Conservation (phyloP, 92 coral and sea anemone species). For the Siderastrea siderea region DNA sequence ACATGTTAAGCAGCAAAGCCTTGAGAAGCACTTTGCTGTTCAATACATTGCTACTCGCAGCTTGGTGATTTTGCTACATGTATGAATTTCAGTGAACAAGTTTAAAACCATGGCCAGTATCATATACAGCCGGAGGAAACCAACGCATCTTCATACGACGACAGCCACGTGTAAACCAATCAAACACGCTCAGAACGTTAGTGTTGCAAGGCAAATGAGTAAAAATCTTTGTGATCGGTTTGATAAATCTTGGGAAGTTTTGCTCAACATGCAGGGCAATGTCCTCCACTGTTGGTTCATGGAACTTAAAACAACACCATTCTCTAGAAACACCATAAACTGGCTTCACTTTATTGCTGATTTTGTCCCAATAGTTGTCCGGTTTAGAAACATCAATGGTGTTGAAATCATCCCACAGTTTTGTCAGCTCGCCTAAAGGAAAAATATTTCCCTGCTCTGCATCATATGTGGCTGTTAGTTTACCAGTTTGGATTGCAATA, state of each 20-base stretch:
- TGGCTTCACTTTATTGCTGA: constrained; percentile 79
- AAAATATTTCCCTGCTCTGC: constrained; percentile 83
- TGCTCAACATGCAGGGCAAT: constrained; percentile 93
- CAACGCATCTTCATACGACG: constrained; percentile 95
- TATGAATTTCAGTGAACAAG: constrained; percentile 60
- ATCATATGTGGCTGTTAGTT: constrained; percentile 71
- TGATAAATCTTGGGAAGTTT: constrained; percentile 92
- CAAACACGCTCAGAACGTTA: constrained; percentile 86
- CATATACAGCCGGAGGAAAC: constrained; percentile 94
- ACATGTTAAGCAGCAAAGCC: too few relatives aligned
- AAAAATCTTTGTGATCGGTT: constrained; percentile 93
- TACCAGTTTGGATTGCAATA: constrained; percentile 94
- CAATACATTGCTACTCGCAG: too few relatives aligned
- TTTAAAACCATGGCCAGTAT: constrained; percentile 99
- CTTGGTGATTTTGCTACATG: background rate
- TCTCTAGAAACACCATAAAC: constrained; percentile 90
- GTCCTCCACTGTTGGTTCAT: constrained; percentile 95
- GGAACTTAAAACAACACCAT: constrained; percentile 97
- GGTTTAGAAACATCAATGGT: constrained; percentile 64
- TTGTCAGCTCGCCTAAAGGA: constrained; percentile 94
- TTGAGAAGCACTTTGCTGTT: too few relatives aligned
- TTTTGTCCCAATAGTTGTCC: constrained; percentile 69
- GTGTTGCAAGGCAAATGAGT: constrained; percentile 92
- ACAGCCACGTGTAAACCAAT: constrained; percentile 80
- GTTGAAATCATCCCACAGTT: constrained; percentile 87